Conservation (phyloP, 2,888 invertebrate genomes). For the Taphrorychus bicolor region DNA sequence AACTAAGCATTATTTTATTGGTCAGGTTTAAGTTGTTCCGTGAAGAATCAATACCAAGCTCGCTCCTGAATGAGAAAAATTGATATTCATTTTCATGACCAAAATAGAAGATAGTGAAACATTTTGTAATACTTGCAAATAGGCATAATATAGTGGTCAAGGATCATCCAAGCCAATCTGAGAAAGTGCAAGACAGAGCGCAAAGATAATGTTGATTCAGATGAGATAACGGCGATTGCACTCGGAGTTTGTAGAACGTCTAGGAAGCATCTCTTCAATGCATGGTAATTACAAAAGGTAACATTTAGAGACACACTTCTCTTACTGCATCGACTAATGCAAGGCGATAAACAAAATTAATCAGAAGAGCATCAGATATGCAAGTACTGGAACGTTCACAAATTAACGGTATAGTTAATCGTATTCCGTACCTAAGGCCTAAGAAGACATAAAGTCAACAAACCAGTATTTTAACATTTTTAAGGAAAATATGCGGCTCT, state of each 20-base stretch:
- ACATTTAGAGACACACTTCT: neutral
- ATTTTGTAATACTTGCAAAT: no score
- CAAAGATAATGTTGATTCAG: neutral
- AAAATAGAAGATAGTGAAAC: no score
- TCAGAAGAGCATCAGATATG: neutral
- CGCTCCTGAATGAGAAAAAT: no score
- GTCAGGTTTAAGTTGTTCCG: no score
- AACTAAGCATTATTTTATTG: no score
- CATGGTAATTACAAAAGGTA: neutral
- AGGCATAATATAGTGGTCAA: no score
- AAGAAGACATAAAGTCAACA: conserved; percentile 31
- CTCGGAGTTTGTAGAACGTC: neutral
- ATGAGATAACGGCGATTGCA: neutral
- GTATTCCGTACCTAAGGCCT: conserved; percentile 22
- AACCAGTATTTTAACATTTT: conserved; percentile 37
- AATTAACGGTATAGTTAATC: conserved; percentile 30
- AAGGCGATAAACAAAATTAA: neutral
- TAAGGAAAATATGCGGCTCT: conserved; percentile 33
- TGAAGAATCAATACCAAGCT: no score
- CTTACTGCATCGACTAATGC: neutral
- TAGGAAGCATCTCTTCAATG: neutral
- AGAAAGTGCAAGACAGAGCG: neutral
- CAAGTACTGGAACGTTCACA: conserved; percentile 16
- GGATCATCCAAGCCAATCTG: no score
- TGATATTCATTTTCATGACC: no score